Evolutionary conservation across 2,888 invertebrate genomes (phyloP), one percentile per base, ranked within the genome.

Genomic region (Eupeodes latifasciatus): DNA sequence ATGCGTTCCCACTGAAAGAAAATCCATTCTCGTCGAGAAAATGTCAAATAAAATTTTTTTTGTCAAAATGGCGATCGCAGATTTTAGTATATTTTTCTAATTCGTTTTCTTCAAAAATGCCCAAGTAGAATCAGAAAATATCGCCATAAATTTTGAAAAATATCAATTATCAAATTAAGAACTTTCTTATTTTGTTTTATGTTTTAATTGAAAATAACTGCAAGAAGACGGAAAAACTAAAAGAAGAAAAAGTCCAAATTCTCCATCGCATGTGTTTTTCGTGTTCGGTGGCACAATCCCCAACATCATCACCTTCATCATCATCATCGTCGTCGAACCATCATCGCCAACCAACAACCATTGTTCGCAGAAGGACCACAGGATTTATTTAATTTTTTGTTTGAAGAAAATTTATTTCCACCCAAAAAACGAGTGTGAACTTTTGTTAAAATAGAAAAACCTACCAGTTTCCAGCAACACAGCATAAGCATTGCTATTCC

Each of bases 61-160:
- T 90, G 90, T 90, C 89, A 90, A 90, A 90, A 90, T 90, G 90
- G 90, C 90, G 90, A 90, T 87, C 79, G 85, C 83, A 87, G 89
- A 90, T 89, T 90, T 82, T 90, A 86, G 77, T 78, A 82, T 85
- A 85, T 67, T 85, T 84, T 85, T 71, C 88, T 89, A 12, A 79
- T 77, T 81, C 82, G 67, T 84, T 82, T 79, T 82, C 59, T 81
- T 53, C 76, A 71, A 55, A 71, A 71, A 88, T 81, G 78, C 74
- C 77, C 81, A 75, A 84, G 77, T 88, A 88, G 75, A 81, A 40
- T 75, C 55, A 7, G 55, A 67, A 51, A 40, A 67, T 69, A 88
- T 88, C 85, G 85, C 88, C 88, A 88, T 71, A 78, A 51, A 81
- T 85, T 75, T 88, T 74, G 64, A 81, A 77, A 81, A 85, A 81